Conservation (phyloP, 2,888 invertebrate genomes). For the Axea sp. region DNA sequence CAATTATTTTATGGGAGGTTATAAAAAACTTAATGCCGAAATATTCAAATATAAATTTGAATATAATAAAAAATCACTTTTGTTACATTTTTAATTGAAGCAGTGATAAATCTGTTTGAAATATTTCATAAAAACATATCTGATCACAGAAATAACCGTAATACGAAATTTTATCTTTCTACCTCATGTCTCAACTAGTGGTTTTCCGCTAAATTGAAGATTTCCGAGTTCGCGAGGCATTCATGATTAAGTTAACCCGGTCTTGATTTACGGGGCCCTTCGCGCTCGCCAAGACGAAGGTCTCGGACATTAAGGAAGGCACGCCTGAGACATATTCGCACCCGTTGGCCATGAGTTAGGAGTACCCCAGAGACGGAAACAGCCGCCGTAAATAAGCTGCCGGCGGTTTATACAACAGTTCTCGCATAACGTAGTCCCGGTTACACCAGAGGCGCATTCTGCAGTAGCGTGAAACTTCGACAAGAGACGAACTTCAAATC, state of each 20-base stretch:
- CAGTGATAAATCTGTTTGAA: no score
- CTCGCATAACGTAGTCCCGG: conserved; percentile 26
- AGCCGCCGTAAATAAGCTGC: conserved; percentile 70
- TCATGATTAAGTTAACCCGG: conserved; percentile 62
- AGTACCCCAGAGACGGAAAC: conserved; percentile 64
- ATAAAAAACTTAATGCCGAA: no score
- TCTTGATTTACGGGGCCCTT: conserved; percentile 58
- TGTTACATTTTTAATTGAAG: no score
- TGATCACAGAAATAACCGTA: not conserved
- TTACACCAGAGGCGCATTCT: conserved; percentile 41
- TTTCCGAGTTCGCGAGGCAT: conserved; percentile 56
- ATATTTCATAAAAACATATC: no score
- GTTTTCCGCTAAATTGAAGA: conserved; percentile 54
- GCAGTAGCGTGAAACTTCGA: conserved; percentile 41
- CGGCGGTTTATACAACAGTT: conserved; percentile 62
- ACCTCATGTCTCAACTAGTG: conserved; percentile 3
- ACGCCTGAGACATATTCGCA: conserved; percentile 72
- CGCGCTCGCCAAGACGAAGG: conserved; percentile 70
- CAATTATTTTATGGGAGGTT: no score
- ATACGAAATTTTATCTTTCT: not conserved
- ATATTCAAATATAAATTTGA: no score
- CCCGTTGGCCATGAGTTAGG: conserved; percentile 72
- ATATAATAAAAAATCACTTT: no score
- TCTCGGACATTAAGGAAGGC: conserved; percentile 68
- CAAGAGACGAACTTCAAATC: conserved; percentile 8